Evolutionary conservation across 2,888 invertebrate species (phyloP).

Genomic region (Spialia ferax): DNA sequence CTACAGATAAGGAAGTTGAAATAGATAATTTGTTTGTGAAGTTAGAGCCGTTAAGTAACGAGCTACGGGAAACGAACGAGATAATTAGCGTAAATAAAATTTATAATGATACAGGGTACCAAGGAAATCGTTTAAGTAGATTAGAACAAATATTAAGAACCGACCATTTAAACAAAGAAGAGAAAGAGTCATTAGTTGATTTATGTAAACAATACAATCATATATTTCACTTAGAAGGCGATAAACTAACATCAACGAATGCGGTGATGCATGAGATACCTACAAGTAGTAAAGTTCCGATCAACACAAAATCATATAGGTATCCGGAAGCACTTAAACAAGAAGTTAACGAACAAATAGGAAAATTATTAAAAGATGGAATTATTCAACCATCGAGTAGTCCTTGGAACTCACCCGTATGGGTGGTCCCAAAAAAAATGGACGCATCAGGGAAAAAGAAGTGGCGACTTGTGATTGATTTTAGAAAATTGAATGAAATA

Average conservation of each 20-base stretch:
- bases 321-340: neutral
- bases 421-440: conserved; percentile 48
- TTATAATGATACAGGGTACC: neutral
- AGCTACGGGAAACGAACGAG: neutral
- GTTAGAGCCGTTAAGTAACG: conserved; percentile 1
- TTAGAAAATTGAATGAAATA: too few relatives aligned
- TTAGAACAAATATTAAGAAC: neutral
- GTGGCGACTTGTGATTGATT: conserved; percentile 48
- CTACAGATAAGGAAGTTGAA: neutral
- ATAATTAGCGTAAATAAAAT: neutral
- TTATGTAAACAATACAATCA: neutral
- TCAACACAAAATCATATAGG: neutral
- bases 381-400: conserved; percentile 44
- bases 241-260: neutral
- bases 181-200: neutral
- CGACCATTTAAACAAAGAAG: neutral
- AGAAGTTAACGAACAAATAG: neutral
- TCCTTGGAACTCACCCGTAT: conserved; percentile 49
- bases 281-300: neutral
- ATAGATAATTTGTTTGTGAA: neutral
- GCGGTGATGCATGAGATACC: neutral
- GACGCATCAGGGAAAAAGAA: conserved; percentile 46
- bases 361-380: neutral
- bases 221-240: conserved; percentile 1
- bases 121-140: neutral